These are phyloP conservation scores for Drosophila mimica DNA, from an alignment of 2,888 invertebrate genomes.

Conservation along the genomic window DNA sequence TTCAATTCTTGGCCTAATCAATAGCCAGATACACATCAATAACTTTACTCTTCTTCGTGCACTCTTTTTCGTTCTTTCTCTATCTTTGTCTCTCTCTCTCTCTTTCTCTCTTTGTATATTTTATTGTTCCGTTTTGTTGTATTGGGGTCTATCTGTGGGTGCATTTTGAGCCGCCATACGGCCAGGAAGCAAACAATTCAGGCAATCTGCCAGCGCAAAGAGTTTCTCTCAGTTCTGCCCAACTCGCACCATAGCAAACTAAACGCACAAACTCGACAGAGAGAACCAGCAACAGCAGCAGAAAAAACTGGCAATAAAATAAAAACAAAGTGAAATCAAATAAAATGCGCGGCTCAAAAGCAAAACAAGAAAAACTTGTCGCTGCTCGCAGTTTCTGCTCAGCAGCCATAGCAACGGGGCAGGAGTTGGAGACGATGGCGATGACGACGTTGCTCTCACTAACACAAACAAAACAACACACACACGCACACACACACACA, in stretches of 20 bases:
- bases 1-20: conserved; percentile 47
- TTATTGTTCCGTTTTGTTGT: conserved; percentile 18
- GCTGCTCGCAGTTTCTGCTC: conserved; percentile 32
- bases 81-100: not conserved
- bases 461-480: conserved; percentile 34
- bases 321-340: conserved; percentile 68
- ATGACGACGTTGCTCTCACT: conserved; percentile 55
- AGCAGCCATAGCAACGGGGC: conserved; percentile 17
- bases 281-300: conserved; percentile 19
- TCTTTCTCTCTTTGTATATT: conserved; percentile 4
- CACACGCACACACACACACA: conserved; percentile 5
- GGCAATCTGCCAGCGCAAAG: conserved; percentile 69
- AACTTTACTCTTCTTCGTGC: conserved; percentile 1
- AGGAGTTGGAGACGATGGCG: conserved; percentile 14
- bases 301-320: conserved; percentile 59
- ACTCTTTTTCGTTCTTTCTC: not conserved
- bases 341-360: conserved; percentile 68
- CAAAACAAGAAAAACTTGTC: conserved; percentile 62
- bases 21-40: conserved; percentile 47
- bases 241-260: conserved; percentile 26
- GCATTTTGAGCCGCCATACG: conserved; percentile 40
- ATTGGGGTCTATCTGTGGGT: conserved; percentile 37
- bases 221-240: conserved; percentile 6
- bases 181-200: conserved; percentile 78
- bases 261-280: conserved; percentile 44